phyloP scores from a whole-genome alignment of 2,113 vertebrate genomes.

The Neofelis nebulosa region DNA sequence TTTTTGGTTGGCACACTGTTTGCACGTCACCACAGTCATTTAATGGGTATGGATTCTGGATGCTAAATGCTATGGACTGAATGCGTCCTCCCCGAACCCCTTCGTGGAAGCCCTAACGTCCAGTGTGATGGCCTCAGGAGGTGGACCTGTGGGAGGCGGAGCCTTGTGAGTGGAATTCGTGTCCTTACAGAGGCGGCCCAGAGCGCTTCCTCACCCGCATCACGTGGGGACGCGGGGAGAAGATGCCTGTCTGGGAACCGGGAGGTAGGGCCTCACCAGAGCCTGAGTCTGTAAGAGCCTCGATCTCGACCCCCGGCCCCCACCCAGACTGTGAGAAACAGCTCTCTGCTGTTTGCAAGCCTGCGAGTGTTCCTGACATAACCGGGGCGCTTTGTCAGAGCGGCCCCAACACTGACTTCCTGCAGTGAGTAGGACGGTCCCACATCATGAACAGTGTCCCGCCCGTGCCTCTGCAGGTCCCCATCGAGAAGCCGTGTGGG shows the following conservation, averaged over 20 bases:
- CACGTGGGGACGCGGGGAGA: not conserved
- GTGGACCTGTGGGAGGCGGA: not conserved
- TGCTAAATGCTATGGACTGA: not conserved
- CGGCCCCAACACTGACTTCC: rapidly evolving
- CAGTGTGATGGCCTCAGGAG: not conserved
- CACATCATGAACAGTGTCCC: not conserved
- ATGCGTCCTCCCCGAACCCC: not conserved
- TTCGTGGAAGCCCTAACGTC: too few relatives aligned
- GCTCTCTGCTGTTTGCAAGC: not conserved
- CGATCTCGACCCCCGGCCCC: not conserved
- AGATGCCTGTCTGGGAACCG: not conserved
- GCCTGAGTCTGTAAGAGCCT: not conserved
- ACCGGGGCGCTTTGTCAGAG: too few relatives aligned
- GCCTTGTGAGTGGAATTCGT: not conserved
- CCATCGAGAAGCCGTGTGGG: too few relatives aligned
- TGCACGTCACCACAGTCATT: not conserved
- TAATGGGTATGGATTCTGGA: not conserved
- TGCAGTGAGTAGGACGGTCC: not conserved
- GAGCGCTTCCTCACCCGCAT: not conserved
- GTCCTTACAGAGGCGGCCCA: not conserved
- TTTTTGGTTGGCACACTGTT: not conserved
- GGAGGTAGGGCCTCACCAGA: not conserved
- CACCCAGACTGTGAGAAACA: not conserved
- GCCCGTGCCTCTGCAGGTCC: rapidly evolving
- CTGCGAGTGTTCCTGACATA: too few relatives aligned